Evolutionary conservation across 2,113 vertebrate genomes (phyloP).

Genomic region (Pollachius pollachius): DNA sequence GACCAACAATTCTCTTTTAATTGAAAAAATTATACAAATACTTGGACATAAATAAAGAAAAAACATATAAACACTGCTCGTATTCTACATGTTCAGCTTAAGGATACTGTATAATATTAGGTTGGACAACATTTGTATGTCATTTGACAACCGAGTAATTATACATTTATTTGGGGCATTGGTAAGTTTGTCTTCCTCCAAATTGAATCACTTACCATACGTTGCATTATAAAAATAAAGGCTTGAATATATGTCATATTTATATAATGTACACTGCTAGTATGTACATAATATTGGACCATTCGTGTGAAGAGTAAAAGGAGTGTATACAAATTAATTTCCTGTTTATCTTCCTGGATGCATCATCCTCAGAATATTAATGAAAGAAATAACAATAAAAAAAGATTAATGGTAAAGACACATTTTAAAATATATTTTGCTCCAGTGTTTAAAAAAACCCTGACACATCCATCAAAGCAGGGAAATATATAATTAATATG

Average conservation of each 20-base stretch:
- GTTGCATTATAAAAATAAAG: slow-evolving; percentile 58
- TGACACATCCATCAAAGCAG: not conserved
- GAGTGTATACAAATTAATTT: not conserved
- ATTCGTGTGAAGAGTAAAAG: not conserved
- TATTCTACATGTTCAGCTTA: slow-evolving; percentile 24
- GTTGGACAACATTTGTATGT: slow-evolving; percentile 27
- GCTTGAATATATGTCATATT: slow-evolving; percentile 14
- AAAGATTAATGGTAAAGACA: not conserved
- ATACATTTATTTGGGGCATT: not conserved
- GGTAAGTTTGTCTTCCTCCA: too few species aligned
- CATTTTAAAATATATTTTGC: not conserved
- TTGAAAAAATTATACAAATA: slow-evolving; percentile 69
- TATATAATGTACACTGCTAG: not conserved
- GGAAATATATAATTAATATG: not conserved
- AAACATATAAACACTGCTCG: slow-evolving; percentile 38
- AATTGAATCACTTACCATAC: slow-evolving; percentile 1
- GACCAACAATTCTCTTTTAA: slow-evolving; percentile 25
- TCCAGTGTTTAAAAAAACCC: not conserved
- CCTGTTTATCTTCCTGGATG: not conserved
- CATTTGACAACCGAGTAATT: not conserved
- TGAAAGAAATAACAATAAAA: not conserved
- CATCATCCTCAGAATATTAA: not conserved
- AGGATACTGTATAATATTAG: slow-evolving; percentile 17
- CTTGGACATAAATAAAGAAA: slow-evolving; percentile 45
- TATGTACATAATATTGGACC: not conserved